phyloP scores from a whole-genome alignment of 2,888 invertebrate genomes.

The Ennomos fuscantarius region DNA sequence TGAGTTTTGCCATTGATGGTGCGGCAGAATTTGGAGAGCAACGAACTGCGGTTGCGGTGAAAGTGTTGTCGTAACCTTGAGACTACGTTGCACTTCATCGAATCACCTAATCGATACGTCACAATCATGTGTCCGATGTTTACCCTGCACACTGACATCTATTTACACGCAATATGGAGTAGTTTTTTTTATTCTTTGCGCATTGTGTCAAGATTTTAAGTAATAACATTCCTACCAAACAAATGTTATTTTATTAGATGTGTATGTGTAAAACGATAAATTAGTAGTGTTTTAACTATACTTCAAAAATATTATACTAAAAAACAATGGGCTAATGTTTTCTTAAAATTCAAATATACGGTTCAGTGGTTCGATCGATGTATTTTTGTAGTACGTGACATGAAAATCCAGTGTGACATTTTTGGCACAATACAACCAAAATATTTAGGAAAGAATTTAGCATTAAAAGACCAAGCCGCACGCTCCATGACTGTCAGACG shows the following conservation, averaged over 20 bases:
- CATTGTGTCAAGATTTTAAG: too few relatives aligned
- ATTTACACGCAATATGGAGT: slow-evolving; percentile 17
- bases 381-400: slow-evolving; percentile 44
- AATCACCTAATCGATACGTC: slow-evolving; percentile 77
- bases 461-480: slow-evolving; percentile 48
- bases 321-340: too few relatives aligned
- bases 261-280: too few relatives aligned
- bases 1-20: slow-evolving; percentile 59
- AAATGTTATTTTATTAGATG: too few relatives aligned
- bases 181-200: slow-evolving; percentile 15
- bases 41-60: slow-evolving; percentile 76
- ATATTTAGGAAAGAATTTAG: slow-evolving; percentile 52
- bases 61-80: slow-evolving; percentile 84
- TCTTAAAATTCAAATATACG: too few relatives aligned
- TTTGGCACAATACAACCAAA: slow-evolving; percentile 43
- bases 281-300: too few relatives aligned
- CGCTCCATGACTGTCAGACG: slow-evolving; percentile 39
- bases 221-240: too few relatives aligned
- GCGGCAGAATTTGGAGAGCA: slow-evolving; percentile 81
- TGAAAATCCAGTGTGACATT: slow-evolving; percentile 48
- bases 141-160: slow-evolving; percentile 22
- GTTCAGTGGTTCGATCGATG: slow-evolving; percentile 4
- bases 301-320: too few relatives aligned
- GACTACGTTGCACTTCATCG: slow-evolving; percentile 68
- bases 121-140: slow-evolving; percentile 51